phyloP scores from a whole-genome alignment of 2,113 vertebrate species.

The Aptenodytes patagonicus region DNA sequence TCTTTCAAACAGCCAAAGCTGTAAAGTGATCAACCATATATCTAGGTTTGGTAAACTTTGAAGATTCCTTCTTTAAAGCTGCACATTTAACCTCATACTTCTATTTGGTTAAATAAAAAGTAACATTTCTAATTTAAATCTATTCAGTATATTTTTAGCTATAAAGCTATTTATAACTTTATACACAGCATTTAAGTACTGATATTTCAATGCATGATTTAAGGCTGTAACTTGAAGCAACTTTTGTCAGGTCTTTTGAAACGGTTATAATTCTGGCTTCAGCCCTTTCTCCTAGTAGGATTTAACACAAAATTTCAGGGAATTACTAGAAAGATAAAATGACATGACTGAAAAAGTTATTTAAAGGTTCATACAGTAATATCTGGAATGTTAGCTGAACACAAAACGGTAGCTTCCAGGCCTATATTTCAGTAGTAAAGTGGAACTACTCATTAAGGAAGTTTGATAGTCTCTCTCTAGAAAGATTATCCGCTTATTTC shows the following conservation, averaged over 20 bases:
- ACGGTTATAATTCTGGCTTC: not conserved
- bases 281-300: not conserved
- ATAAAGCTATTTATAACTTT: not conserved
- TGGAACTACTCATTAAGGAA: constrained; percentile 14
- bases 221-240: not conserved
- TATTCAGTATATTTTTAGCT: not conserved
- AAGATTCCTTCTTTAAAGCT: not conserved
- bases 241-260: not conserved
- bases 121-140: not conserved
- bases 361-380: not conserved
- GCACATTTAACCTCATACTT: not conserved
- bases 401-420: not conserved
- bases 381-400: not conserved
- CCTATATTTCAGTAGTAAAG: not conserved
- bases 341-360: not conserved
- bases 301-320: not conserved
- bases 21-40: not conserved
- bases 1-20: not conserved
- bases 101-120: not conserved
- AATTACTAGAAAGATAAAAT: not conserved
- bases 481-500: constrained; percentile 30
- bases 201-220: not conserved
- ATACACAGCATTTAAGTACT: not conserved
- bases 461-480: constrained; percentile 4
- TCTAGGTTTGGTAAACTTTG: not conserved